Evolutionary conservation across 2,797 vertebrate genomes (phyloP).

Genomic region (Oceanodroma leucorhoa): DNA sequence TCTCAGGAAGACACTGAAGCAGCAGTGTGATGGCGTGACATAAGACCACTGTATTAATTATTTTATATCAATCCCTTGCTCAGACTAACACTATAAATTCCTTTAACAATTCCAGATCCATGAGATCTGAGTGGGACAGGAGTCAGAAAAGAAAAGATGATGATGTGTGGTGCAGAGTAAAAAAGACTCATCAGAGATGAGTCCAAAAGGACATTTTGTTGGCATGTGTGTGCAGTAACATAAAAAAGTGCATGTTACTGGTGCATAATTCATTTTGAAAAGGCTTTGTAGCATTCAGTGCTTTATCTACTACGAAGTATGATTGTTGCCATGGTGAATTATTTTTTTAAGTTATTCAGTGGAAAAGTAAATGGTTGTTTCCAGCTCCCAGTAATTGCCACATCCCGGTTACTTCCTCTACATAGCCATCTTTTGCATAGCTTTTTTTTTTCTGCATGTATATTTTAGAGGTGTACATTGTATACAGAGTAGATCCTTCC

Average conservation of each 20-base stretch:
- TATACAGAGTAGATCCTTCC: neutral
- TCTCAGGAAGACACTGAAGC: neutral
- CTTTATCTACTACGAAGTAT: constrained; percentile 69
- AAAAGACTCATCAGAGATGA: neutral
- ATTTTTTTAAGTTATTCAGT: constrained; percentile 73
- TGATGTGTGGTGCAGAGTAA: neutral
- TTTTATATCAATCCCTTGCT: neutral
- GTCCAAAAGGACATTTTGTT: constrained; percentile 6
- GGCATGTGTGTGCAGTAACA: neutral
- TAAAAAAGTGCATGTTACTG: neutral
- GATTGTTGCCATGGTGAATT: constrained; percentile 80
- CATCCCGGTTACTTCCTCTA: constrained; percentile 55
- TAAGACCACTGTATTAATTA: neutral
- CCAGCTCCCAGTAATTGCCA: constrained; percentile 68
- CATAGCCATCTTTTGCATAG: constrained; percentile 33
- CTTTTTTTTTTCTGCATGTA: neutral
- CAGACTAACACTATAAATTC: neutral
- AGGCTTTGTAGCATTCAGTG: constrained; percentile 41
- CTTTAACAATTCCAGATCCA: neutral
- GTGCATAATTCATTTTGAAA: constrained; percentile 48
- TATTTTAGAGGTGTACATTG: constrained; percentile 37
- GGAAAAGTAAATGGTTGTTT: constrained; percentile 74
- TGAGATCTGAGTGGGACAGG: neutral
- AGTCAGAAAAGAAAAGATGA: neutral
- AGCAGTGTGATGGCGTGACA: neutral